Base-by-base conservation (phyloP, 2,113 vertebrate genomes). In the Petrocephalus microphthalmus region DNA sequence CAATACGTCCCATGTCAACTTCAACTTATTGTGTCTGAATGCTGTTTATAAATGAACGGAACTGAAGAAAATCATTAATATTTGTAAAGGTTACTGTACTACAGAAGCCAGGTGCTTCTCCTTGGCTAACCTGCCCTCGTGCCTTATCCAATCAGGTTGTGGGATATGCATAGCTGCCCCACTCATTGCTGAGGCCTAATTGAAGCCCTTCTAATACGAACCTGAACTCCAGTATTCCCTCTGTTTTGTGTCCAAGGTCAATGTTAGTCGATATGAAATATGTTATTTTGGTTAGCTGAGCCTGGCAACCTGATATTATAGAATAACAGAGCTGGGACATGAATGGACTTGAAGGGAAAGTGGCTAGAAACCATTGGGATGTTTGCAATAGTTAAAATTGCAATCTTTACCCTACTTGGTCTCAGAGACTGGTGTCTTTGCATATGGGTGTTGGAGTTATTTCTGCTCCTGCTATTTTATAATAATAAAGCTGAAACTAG, bases 231-330 rank as follows among this genome's bases (percentile, higher is more conserved):
- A 47, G 20, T 91, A 88, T 89, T 90, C 86, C 84, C 84, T 93
- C 92, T 93, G 90, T 88, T 93, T 94, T 90, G 37, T 86, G 85
- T 94, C 94, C 92, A 93, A 94, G 90, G 91, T 94, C 94, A 94
- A 91, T 91, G 90, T 92, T 94, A 92, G 91, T 89, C 89, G 92
- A 93, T 93, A 92, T 95, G 92, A 94, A 94, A 93, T 93, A 93
- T 94, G 94, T 94, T 94, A 92, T 95, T 95, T 92, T 93, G 93
- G 92, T 93, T 93, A 90, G 93, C 91, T 83, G 89, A 88, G 92
- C 92, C 92, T 90, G 67, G 94, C 93, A 95, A 95, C 91, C 90
- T 25, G 87, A 95, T 92, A 93, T 92, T 93, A 81, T 92, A 92
- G 91, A 94, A 94, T 90, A 95, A 94, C 92, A 95, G 74, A 74